phyloP scores from a whole-genome alignment of 2,797 vertebrate species.

The Premnoplex brunnescens region DNA sequence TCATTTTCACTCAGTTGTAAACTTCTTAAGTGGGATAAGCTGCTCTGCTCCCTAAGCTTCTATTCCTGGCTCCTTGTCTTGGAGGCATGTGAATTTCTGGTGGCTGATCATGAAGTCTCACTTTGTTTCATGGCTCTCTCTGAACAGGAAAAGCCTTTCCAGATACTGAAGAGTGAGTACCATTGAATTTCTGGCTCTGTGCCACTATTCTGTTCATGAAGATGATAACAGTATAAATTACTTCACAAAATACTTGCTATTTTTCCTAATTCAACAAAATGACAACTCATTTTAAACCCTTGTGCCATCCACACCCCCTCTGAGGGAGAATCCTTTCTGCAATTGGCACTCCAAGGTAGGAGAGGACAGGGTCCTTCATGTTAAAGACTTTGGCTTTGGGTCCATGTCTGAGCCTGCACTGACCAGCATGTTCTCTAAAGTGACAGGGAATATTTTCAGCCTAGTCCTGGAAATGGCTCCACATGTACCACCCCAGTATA shows the following conservation, averaged over 20 bases:
- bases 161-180: not conserved
- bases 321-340: not conserved
- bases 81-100: not conserved
- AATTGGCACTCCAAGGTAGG: not conserved
- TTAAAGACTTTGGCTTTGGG: not conserved
- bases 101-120: not conserved
- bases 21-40: not conserved
- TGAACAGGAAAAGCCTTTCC: not conserved
- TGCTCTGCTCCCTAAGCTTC: not conserved
- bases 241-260: not conserved
- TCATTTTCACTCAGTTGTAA: not conserved
- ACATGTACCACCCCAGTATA: too few species aligned
- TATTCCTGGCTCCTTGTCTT: not conserved
- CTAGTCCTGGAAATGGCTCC: not conserved
- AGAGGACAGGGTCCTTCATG: accelerated
- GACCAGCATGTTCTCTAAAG: not conserved
- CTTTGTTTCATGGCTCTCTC: not conserved
- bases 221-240: not conserved
- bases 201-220: not conserved
- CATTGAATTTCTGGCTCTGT: not conserved
- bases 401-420: not conserved
- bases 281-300: not conserved
- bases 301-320: not conserved
- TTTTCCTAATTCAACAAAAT: not conserved
- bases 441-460: not conserved